Base-by-base conservation (phyloP, 2,797 vertebrate genomes). In the Propithecus perrieri region DNA sequence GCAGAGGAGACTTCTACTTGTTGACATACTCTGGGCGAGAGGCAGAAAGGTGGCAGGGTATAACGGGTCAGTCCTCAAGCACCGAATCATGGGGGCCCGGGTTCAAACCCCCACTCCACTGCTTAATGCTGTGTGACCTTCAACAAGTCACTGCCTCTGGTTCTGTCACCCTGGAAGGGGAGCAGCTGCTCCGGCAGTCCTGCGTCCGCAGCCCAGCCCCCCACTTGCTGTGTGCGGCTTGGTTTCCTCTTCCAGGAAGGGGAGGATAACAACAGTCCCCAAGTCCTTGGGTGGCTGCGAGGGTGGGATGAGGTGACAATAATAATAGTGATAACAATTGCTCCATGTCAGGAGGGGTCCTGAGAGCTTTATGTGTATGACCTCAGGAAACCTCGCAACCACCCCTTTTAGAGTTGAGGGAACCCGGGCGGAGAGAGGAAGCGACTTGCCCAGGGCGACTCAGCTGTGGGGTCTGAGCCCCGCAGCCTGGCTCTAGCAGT, bases 121-220 rank as follows among this genome's bases (percentile, higher is more conserved):
- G 0, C 6, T 26, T 48, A 26, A 12, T 5, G 53, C 87, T 4
- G 1, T 7, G 1, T 43, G 50, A 67, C 46, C 5, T n/a, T 10
- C 30, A 28, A 22, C 48, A 30, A 33, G 63, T 12, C 11, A 0
- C 61, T 30, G 30, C 81, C 63, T 53, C 4, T 17, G 11, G 15
- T 13, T 8, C 0, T 0, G 0, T 85, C 8, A 5, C 18, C n/a
- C 59, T 6, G 11, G 28, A 33, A 28, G 22, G 38, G 9, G 9
- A 13, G 8, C 4, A 10, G 61, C 76, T n/a, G 20, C 13, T 12
- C 30, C 20, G 79, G 43, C 53, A 57, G 55, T 67, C 30, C 57
- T 0, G 9, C 0, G 0, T 26, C 38, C 43, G 4, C 2, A 2
- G 35, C 20, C 20, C 38, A 33, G 43, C 61, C 38, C 46, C 48